These are phyloP conservation scores for Cryptocephalus moraei DNA, from an alignment of 2,888 invertebrate genomes.

Conservation along the genomic window DNA sequence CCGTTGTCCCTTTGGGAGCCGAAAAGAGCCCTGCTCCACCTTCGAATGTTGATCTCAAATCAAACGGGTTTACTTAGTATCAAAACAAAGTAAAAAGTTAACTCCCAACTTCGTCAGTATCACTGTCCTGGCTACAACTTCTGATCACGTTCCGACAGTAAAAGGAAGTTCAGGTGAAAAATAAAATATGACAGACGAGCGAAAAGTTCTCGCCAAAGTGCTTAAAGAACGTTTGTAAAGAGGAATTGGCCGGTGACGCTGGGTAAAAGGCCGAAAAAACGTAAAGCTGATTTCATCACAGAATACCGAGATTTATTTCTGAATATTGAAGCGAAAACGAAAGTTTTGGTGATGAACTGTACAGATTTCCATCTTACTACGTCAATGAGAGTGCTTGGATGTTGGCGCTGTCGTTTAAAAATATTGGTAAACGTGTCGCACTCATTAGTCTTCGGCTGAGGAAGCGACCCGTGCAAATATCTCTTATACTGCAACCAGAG, in stretches of 20 bases:
- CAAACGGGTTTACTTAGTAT: slow-evolving; percentile 16
- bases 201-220: slow-evolving; percentile 21
- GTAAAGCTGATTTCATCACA: neutral
- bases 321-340: no score
- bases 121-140: slow-evolving; percentile 11
- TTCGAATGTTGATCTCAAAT: slow-evolving; percentile 4
- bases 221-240: slow-evolving; percentile 19
- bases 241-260: neutral
- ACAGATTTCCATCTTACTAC: no score
- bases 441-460: no score
- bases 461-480: no score
- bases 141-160: slow-evolving; percentile 23
- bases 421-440: no score
- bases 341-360: no score
- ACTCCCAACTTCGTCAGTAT: slow-evolving; percentile 13
- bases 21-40: no score
- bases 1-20: no score
- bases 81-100: slow-evolving; percentile 14
- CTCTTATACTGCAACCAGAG: no score
- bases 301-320: no score
- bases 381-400: no score
- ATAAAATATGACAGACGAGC: slow-evolving; percentile 23
- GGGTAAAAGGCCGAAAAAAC: neutral
- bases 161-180: slow-evolving; percentile 22
- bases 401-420: no score